Evolutionary conservation across 2,797 vertebrate genomes (phyloP).

Genomic region (Margarornis squamiger): DNA sequence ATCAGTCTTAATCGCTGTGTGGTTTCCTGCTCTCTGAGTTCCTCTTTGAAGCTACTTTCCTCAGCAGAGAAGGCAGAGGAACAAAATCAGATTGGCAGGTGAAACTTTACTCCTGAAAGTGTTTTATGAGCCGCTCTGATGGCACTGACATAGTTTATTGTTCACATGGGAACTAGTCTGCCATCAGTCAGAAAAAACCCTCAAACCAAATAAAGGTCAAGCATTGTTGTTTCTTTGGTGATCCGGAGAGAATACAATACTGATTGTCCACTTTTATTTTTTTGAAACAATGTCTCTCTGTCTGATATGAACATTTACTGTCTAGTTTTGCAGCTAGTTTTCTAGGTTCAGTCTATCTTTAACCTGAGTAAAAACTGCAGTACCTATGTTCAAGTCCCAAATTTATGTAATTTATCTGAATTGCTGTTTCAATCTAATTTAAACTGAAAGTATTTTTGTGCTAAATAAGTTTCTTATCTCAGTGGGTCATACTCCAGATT

Average conservation of each 20-base stretch:
- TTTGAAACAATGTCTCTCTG: background rate
- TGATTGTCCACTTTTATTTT: slow-evolving; percentile 1
- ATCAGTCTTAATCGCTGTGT: slow-evolving; percentile 51
- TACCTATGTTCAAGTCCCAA: background rate
- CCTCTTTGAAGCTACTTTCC: slow-evolving; percentile 33
- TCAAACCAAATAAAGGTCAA: slow-evolving; percentile 27
- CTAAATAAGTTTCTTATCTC: background rate
- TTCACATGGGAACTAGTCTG: background rate
- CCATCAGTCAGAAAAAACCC: background rate
- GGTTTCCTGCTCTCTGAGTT: slow-evolving; percentile 4
- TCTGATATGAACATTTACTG: background rate
- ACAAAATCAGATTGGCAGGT: slow-evolving; percentile 45
- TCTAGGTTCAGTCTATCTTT: background rate
- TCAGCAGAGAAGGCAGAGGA: slow-evolving; percentile 3
- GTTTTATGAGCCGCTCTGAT: background rate
- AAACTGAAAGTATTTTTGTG: background rate
- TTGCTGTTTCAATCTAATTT: background rate
- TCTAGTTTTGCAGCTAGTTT: background rate
- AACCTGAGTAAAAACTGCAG: background rate
- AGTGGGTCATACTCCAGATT: background rate
- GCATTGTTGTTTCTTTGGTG: slow-evolving; percentile 3
- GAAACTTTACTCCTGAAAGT: slow-evolving; percentile 36
- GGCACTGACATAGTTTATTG: slow-evolving; percentile 6
- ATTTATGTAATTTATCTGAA: background rate
- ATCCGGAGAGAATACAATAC: background rate